Evolutionary conservation across 2,888 invertebrate species (phyloP).

Genomic region (Arrhopalites spinosus): DNA sequence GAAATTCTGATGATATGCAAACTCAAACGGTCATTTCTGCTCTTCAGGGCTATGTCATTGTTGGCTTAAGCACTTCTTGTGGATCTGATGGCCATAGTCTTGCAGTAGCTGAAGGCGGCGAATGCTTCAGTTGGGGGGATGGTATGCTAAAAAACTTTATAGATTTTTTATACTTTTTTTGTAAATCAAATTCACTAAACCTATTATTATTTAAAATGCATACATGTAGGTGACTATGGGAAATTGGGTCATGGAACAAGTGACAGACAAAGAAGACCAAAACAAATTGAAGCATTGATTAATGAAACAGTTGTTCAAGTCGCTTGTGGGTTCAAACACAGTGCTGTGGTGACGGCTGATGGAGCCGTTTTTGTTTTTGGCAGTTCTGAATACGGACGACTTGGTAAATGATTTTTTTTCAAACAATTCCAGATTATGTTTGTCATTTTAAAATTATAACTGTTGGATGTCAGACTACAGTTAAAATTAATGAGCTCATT

Average conservation of each 20-base stretch:
- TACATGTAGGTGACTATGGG: slow-evolving; percentile 30
- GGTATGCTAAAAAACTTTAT: neutral
- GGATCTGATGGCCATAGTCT: slow-evolving; percentile 71
- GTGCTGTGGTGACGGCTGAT: slow-evolving; percentile 68
- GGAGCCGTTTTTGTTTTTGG: slow-evolving; percentile 71
- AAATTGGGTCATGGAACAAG: slow-evolving; percentile 71
- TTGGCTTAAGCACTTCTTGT: slow-evolving; percentile 67
- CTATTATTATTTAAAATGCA: too few relatives aligned
- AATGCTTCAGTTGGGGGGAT: slow-evolving; percentile 60
- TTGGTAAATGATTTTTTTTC: too few relatives aligned
- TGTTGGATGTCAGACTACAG: neutral
- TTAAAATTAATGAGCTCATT: neutral
- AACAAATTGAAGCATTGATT: slow-evolving; percentile 68
- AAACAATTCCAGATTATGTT: too few relatives aligned
- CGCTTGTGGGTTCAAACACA: slow-evolving; percentile 69
- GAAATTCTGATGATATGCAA: slow-evolving; percentile 69
- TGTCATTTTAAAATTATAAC: too few relatives aligned
- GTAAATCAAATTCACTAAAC: too few relatives aligned
- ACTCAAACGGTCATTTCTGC: slow-evolving; percentile 66
- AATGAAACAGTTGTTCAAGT: slow-evolving; percentile 67
- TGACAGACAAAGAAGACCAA: slow-evolving; percentile 67
- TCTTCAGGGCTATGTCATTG: slow-evolving; percentile 69
- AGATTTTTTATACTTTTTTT: too few relatives aligned
- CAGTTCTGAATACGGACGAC: slow-evolving; percentile 69
- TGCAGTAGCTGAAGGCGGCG: slow-evolving; percentile 69